phyloP scores from a whole-genome alignment of 2,113 vertebrate species.

The Riparia riparia region DNA sequence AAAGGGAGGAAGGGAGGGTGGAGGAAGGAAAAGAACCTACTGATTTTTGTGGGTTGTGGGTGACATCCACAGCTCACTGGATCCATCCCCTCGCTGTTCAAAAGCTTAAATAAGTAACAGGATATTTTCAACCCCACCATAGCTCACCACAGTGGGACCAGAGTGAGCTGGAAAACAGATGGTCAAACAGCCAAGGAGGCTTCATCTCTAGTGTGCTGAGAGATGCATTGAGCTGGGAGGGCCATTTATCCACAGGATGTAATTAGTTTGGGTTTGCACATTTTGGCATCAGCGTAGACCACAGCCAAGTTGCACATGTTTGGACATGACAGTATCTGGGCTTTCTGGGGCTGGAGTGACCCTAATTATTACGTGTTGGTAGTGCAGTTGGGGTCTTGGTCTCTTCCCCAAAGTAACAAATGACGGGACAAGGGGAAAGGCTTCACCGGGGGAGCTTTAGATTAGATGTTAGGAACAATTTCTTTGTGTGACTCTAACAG shows the following conservation, averaged over 20 bases:
- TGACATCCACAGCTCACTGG: background rate
- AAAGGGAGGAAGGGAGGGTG: background rate
- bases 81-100: background rate
- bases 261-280: conserved; percentile 20
- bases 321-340: background rate
- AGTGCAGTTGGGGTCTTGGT: background rate
- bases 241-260: background rate
- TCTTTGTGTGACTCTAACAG: background rate
- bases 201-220: background rate
- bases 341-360: background rate
- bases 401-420: background rate
- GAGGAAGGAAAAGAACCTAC: background rate
- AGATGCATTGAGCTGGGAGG: background rate
- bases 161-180: conserved; percentile 15
- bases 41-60: conserved; percentile 13
- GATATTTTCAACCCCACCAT: background rate
- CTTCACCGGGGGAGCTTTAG: background rate
- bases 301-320: conserved; percentile 16
- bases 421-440: background rate
- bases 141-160: background rate
- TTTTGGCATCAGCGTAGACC: background rate
- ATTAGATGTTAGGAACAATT: background rate
- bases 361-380: background rate
- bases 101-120: conserved; percentile 34
- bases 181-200: background rate